Conservation (phyloP, 2,113 vertebrate species). For the Gadus chalcogrammus region DNA sequence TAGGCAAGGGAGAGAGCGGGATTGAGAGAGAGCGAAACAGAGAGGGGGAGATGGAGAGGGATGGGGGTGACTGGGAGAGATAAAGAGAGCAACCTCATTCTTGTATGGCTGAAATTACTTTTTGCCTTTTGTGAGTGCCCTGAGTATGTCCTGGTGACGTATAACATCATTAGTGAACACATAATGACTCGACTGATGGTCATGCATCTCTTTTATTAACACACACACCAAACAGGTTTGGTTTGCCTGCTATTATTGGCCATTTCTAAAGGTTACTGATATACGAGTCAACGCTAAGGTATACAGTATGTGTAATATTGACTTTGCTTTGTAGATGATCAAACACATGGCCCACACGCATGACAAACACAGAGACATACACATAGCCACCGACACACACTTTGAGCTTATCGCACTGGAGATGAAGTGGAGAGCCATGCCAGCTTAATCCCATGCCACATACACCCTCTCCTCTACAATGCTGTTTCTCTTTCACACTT, state of each 20-base stretch:
- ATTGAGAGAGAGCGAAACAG: conserved; percentile 13
- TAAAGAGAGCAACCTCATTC: conserved; percentile 25
- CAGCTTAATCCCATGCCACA: conserved; percentile 43
- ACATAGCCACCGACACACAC: conserved; percentile 24
- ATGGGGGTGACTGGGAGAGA: conserved; percentile 4
- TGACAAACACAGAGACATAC: not conserved
- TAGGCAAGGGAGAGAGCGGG: conserved; percentile 9
- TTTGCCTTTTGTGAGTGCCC: not conserved
- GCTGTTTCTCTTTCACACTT: conserved; percentile 23
- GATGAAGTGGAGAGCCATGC: conserved; percentile 34
- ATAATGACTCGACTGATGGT: too few relatives aligned
- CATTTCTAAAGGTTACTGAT: too few relatives aligned
- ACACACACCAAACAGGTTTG: too few relatives aligned
- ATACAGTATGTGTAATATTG: too few relatives aligned
- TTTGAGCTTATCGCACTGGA: not conserved
- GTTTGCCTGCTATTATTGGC: too few relatives aligned
- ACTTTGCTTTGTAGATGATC: too few relatives aligned
- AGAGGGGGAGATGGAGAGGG: conserved; percentile 8
- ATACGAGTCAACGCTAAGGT: too few relatives aligned
- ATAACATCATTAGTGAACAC: too few relatives aligned
- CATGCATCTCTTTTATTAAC: too few relatives aligned
- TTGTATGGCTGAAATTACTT: conserved; percentile 5
- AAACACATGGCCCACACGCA: too few relatives aligned
- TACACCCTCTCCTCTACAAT: conserved; percentile 42
- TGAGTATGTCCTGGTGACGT: not conserved